Conservation (phyloP, 2,888 invertebrate species). For the Pollenia amentaria region DNA sequence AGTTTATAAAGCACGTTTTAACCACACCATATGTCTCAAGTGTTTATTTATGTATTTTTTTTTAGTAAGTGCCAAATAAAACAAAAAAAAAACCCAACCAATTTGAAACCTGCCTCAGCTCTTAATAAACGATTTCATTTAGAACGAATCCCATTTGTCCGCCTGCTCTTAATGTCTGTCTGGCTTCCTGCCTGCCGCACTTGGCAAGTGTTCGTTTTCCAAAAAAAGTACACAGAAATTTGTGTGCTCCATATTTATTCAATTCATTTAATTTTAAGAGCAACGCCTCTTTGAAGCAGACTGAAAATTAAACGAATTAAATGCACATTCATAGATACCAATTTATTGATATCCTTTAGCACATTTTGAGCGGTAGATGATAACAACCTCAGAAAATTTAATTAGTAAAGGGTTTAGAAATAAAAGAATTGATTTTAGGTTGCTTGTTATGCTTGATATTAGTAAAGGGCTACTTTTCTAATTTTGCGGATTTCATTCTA, state of each 20-base stretch:
- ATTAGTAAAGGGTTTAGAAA: too few species aligned
- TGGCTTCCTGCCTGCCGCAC: slow-evolving; percentile 56
- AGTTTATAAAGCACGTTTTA: slow-evolving; percentile 75
- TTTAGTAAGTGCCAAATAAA: not conserved
- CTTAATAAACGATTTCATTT: slow-evolving; percentile 18
- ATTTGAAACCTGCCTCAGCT: slow-evolving; percentile 3
- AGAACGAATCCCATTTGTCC: not conserved
- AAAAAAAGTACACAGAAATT: not conserved
- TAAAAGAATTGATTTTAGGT: too few species aligned
- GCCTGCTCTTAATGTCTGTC: too few species aligned
- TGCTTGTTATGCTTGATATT: too few species aligned
- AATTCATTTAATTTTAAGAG: slow-evolving; percentile 65
- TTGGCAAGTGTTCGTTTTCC: not conserved
- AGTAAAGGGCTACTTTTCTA: too few species aligned
- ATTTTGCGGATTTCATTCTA: too few species aligned
- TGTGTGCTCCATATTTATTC: slow-evolving; percentile 48
- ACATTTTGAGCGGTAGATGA: not conserved
- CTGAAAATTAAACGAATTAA: not conserved
- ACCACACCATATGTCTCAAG: slow-evolving; percentile 73
- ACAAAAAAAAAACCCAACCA: slow-evolving; percentile 3
- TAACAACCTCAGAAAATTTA: not conserved
- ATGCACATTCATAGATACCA: not conserved
- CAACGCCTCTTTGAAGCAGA: slow-evolving; percentile 30
- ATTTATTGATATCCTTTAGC: slow-evolving; percentile 20
- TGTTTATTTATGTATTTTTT: slow-evolving; percentile 57